Base-by-base conservation (phyloP, 2,797 vertebrate species). In the Remorina albescens region DNA sequence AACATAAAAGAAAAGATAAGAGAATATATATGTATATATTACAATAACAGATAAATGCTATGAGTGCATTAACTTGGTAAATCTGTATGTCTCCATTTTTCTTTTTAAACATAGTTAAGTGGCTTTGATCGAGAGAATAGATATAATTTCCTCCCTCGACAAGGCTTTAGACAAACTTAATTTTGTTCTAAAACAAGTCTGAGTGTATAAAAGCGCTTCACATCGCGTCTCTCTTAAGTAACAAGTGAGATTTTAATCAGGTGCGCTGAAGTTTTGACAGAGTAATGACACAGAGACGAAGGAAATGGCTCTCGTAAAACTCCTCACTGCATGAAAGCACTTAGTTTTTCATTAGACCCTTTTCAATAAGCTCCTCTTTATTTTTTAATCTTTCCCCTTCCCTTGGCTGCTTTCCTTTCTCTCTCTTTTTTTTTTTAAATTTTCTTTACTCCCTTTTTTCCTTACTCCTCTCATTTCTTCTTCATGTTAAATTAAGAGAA, bases 211-310 rank as follows among this genome's bases (percentile, higher is more conserved):
- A 74, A 66, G 61, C 64, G 26, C 54, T 60, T 76, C 69, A 66
- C 53, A 49, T 56, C 49, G 36, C 77, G 42, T 61, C 62, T 61
- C 65, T 57, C 64, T 73, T 58, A 71, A 85, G 66, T 76, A 79
- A 86, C 23, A 44, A 67, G 70, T 65, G 73, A 85, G 80, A 64
- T 59, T 88, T 90, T 86, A 90, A 84, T 85, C 78, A 71, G 63
- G n/a, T 44, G 71, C 68, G 76, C 62, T 51, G 67, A n/a, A 71
- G 74, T 81, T 85, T 78, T 89, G 85, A 85, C 86, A 84, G 70
- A 56, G 71, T 86, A 84, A 89, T 81, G 83, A 90, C 70, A 79
- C 78, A 68, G 73, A 77, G 79, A 74, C 72, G 61, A 74, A 89
- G 71, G 44, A 86, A 87, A 88, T 77, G 69, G 66, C 61, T 91